A percentile compares a stretch with the other conserved stretches of the same genome.
Evolutionary conservation across 2,113 vertebrate species (phyloP).

Genomic region (Microtus richardsoni): DNA sequence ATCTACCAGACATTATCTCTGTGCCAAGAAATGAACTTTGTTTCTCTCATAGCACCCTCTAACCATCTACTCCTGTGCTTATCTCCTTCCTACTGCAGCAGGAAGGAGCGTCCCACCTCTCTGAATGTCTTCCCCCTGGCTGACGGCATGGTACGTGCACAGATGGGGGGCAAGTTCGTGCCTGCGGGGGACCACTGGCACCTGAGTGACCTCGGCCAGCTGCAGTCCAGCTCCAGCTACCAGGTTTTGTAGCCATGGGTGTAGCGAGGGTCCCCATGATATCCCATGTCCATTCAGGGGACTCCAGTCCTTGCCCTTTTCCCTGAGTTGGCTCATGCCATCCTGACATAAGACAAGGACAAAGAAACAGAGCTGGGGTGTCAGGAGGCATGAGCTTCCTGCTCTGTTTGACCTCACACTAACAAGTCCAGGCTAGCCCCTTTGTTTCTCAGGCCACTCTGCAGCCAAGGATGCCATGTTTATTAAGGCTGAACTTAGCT

Average conservation of each 20-base stretch:
- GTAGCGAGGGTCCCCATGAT: slow-evolving; percentile 75
- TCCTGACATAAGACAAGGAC: background rate
- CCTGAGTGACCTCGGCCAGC: slow-evolving; percentile 94
- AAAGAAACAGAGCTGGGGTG: background rate
- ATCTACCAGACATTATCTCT: background rate
- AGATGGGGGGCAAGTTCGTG: slow-evolving; percentile 94
- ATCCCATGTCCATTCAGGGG: slow-evolving; percentile 59
- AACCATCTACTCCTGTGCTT: slow-evolving; percentile 38
- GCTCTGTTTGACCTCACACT: background rate
- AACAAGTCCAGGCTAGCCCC: background rate
- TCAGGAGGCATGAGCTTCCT: background rate
- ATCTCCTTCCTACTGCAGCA: slow-evolving; percentile 86
- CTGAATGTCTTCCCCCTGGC: slow-evolving; percentile 95
- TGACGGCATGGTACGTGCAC: slow-evolving; percentile 98
- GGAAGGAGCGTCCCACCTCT: slow-evolving; percentile 96
- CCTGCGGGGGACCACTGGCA: slow-evolving; percentile 95
- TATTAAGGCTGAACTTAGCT: background rate
- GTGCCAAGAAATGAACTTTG: background rate
- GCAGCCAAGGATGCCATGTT: no score
- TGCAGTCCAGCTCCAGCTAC: slow-evolving; percentile 94
- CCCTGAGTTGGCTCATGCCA: background rate
- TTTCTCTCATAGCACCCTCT: background rate
- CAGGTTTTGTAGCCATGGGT: slow-evolving; percentile 93
- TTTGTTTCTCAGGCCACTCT: background rate
- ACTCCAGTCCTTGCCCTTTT: slow-evolving; percentile 82